Evolutionary conservation across 2,113 vertebrate species (phyloP).

Genomic region (Alces alces): DNA sequence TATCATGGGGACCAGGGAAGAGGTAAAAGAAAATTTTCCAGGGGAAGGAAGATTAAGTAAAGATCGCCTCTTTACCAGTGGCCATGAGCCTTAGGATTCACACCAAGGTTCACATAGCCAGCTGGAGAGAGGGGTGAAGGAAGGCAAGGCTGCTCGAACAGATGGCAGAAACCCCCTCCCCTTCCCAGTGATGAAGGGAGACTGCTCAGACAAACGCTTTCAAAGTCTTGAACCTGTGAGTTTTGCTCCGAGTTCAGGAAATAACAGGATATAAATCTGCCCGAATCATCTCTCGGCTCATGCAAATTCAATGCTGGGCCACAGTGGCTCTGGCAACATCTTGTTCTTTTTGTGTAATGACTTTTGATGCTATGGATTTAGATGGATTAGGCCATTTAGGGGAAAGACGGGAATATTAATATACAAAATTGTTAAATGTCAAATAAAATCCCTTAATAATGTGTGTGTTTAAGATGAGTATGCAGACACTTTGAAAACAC

Average conservation of each 20-base stretch:
- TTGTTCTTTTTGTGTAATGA: conserved; percentile 81
- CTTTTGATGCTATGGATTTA: conserved; percentile 81
- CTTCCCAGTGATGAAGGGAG: conserved; percentile 75
- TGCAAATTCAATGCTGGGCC: conserved; percentile 62
- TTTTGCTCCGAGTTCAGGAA: conserved; percentile 77
- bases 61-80: background rate
- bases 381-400: conserved; percentile 79
- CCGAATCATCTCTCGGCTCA: conserved; percentile 75
- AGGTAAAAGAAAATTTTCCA: background rate
- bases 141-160: conserved; percentile 40
- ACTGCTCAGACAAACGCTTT: conserved; percentile 73
- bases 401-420: conserved; percentile 82
- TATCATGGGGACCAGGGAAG: background rate
- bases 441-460: conserved; percentile 84
- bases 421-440: conserved; percentile 84
- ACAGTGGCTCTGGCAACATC: conserved; percentile 73
- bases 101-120: background rate
- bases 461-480: conserved; percentile 77
- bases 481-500: conserved; percentile 78
- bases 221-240: conserved; percentile 77
- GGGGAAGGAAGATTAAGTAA: background rate
- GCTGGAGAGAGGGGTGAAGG: background rate
- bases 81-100: background rate
- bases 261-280: conserved; percentile 80
- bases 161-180: conserved; percentile 64